Evolutionary conservation across 2,113 vertebrate genomes (phyloP).

Genomic region (Peromyscus maniculatus): DNA sequence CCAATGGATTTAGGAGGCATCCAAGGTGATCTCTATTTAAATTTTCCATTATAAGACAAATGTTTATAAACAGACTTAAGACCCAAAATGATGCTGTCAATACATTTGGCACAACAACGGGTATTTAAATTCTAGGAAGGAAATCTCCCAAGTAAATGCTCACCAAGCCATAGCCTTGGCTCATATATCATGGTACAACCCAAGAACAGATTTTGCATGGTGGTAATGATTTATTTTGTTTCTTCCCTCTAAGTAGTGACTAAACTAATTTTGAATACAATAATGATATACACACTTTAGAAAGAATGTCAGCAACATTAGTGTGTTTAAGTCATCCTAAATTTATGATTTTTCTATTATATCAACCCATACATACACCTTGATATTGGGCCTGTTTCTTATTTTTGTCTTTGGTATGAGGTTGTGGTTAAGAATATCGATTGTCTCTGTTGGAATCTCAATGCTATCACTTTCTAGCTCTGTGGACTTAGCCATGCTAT

Average conservation of each 20-base stretch:
- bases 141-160: background rate
- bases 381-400: background rate
- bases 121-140: background rate
- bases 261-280: background rate
- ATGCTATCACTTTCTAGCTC: background rate
- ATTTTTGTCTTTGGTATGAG: background rate
- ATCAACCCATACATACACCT: background rate
- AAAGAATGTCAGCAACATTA: background rate
- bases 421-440: background rate
- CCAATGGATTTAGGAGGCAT: background rate
- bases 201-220: background rate
- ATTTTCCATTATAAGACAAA: constrained; percentile 68
- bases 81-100: background rate
- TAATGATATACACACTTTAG: background rate
- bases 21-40: constrained; percentile 62
- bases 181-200: background rate
- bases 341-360: background rate
- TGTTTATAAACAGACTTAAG: constrained; percentile 51
- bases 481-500: background rate
- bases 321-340: background rate
- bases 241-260: background rate
- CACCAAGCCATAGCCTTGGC: background rate
- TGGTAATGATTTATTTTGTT: background rate
- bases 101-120: background rate
- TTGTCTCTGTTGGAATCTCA: background rate